Evolutionary conservation across 2,888 invertebrate genomes (phyloP).

Genomic region (Venustoraphidia nigricollis): DNA sequence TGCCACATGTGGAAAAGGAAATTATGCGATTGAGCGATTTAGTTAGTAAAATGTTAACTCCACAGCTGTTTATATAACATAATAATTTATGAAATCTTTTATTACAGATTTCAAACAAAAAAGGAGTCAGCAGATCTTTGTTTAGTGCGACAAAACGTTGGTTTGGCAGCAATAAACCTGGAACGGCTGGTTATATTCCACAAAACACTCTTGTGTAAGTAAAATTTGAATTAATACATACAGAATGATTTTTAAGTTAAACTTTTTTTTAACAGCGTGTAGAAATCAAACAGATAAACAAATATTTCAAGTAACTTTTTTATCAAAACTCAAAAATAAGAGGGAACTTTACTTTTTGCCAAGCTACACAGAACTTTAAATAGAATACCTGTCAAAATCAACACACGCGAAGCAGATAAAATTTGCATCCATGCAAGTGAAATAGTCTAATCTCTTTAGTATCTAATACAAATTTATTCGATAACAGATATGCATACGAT

Average conservation of each 20-base stretch:
- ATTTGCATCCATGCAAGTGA: too few species aligned
- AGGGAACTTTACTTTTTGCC: too few species aligned
- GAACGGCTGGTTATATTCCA: conserved; percentile 43
- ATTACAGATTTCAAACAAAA: conserved; percentile 59
- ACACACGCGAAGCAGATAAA: too few species aligned
- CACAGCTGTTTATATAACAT: conserved; percentile 1
- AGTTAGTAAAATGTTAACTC: conserved; percentile 26
- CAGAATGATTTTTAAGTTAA: too few species aligned
- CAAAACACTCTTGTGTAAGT: conserved; percentile 73
- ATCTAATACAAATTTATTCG: background rate
- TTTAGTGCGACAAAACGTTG: conserved; percentile 90
- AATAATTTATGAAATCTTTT: conserved; percentile 6
- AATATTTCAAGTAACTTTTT: too few species aligned
- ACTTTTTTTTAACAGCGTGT: too few species aligned
- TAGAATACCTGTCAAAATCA: too few species aligned
- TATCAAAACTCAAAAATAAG: too few species aligned
- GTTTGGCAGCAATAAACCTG: conserved; percentile 84
- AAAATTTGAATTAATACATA: conserved; percentile 1
- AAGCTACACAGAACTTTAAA: too few species aligned
- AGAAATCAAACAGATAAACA: too few species aligned
- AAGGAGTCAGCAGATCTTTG: conserved; percentile 84
- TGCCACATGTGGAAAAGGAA: conserved; percentile 86
- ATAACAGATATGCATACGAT: conserved; percentile 56
- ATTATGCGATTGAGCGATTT: conserved; percentile 65
- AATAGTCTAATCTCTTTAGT: too few species aligned